These are phyloP conservation scores for Polypedilum vanderplanki DNA, from an alignment of 1,140 invertebrate genomes.

Conservation along the genomic window DNA sequence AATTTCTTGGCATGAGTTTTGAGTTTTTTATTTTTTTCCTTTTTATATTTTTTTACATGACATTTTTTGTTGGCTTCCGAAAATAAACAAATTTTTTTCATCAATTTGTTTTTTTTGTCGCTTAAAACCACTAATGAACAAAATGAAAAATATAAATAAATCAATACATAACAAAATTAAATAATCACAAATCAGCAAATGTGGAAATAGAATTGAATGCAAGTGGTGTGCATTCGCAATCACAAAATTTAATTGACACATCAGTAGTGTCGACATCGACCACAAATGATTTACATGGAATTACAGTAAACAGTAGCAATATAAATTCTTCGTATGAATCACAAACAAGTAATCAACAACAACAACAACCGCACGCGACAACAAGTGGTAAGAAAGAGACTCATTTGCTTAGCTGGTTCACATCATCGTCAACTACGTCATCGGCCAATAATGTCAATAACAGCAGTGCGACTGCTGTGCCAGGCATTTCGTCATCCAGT, in stretches of 20 bases:
- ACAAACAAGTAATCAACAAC: slow-evolving; percentile 28
- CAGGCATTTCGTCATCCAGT: slow-evolving; percentile 4
- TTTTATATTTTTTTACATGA: background rate
- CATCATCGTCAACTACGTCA: slow-evolving; percentile 5
- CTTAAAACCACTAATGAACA: slow-evolving; percentile 2
- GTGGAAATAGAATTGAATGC: background rate
- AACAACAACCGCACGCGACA: slow-evolving; percentile 30
- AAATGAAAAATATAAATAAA: slow-evolving; percentile 4
- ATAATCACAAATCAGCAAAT: background rate
- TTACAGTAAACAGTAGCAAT: background rate
- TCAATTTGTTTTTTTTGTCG: slow-evolving; percentile 22
- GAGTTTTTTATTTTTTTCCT: background rate
- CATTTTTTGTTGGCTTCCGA: slow-evolving; percentile 16
- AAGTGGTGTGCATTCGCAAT: background rate
- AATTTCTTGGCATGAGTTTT: background rate
- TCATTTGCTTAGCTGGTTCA: slow-evolving; percentile 21
- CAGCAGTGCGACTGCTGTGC: background rate
- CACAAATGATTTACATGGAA: background rate
- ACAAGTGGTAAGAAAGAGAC: slow-evolving; percentile 27
- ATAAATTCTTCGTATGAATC: background rate
- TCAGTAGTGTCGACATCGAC: background rate
- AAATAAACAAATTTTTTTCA: background rate
- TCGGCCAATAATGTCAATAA: background rate
- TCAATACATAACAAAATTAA: background rate
- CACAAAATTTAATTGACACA: slow-evolving; percentile 7